Conservation (phyloP, 2,888 invertebrate species). For the Nipponacmea schrenckii region DNA sequence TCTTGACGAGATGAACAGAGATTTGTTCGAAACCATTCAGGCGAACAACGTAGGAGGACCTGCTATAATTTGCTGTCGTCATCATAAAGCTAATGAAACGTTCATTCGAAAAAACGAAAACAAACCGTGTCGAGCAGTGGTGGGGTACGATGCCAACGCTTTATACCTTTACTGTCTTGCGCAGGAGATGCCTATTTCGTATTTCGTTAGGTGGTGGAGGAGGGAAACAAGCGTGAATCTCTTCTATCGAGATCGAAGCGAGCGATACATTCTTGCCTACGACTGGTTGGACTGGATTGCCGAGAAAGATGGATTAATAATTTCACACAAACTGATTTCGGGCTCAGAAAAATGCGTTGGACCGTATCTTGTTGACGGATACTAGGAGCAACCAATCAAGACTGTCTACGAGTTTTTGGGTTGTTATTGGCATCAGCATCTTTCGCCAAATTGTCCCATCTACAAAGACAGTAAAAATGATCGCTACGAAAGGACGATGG, state of each 20-base stretch:
- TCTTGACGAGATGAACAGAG: not conserved
- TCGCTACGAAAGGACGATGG: slow-evolving; percentile 6
- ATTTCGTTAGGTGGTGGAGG: slow-evolving; percentile 3
- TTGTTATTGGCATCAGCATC: slow-evolving; percentile 8
- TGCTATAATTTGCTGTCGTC: slow-evolving; percentile 10
- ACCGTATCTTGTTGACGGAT: too few relatives aligned
- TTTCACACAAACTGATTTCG: slow-evolving; percentile 2
- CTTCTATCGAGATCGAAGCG: not conserved
- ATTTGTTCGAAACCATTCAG: slow-evolving; percentile 9
- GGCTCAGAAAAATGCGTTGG: too few relatives aligned
- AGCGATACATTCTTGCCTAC: not conserved
- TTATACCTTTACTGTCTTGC: slow-evolving; percentile 7
- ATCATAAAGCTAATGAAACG: too few relatives aligned
- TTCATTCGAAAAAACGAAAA: slow-evolving; percentile 1
- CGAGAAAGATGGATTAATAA: not conserved
- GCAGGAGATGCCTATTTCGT: not conserved
- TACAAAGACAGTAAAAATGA: not conserved
- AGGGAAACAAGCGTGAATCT: not conserved
- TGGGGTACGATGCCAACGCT: not conserved
- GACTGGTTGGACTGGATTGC: slow-evolving; percentile 5
- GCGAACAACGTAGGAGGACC: slow-evolving; percentile 4
- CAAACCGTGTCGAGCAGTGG: not conserved
- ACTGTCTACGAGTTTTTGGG: slow-evolving; percentile 1
- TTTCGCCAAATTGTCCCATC: not conserved
- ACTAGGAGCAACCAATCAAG: not conserved